phyloP scores from a whole-genome alignment of 2,888 invertebrate genomes.

The Drosophila nr. medialis region DNA sequence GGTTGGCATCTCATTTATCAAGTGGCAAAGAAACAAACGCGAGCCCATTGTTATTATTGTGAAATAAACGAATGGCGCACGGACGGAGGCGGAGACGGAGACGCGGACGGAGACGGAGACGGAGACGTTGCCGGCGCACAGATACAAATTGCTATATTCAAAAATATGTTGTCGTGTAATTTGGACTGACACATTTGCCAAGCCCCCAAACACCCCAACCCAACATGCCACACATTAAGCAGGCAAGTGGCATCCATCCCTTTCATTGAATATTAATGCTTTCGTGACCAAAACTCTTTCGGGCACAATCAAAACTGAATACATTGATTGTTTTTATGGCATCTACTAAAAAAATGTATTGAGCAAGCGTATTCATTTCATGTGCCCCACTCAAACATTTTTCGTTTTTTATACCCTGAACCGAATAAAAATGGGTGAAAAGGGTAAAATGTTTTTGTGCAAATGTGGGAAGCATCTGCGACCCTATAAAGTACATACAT shows the following conservation, averaged over 20 bases:
- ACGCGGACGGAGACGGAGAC: not conserved
- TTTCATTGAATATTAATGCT: slow-evolving; percentile 37
- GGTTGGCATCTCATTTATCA: slow-evolving; percentile 70
- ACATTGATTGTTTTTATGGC: slow-evolving; percentile 46
- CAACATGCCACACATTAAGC: not conserved
- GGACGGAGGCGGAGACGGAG: not conserved
- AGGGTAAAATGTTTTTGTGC: not conserved
- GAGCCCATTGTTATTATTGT: slow-evolving; percentile 74
- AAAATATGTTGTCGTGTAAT: slow-evolving; percentile 58
- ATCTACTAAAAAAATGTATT: slow-evolving; percentile 37
- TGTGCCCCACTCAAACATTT: not conserved
- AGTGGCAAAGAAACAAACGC: slow-evolving; percentile 65
- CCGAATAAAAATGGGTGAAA: not conserved
- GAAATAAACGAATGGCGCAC: slow-evolving; percentile 50
- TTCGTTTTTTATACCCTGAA: not conserved
- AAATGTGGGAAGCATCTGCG: not conserved
- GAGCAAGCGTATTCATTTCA: slow-evolving; percentile 19
- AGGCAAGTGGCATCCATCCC: slow-evolving; percentile 8
- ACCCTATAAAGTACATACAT: not conserved
- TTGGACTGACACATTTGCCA: slow-evolving; percentile 60
- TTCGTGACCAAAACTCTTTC: slow-evolving; percentile 51
- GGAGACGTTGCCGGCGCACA: slow-evolving; percentile 11
- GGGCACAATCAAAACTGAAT: slow-evolving; percentile 15
- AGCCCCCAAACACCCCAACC: slow-evolving; percentile 12
- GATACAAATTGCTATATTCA: slow-evolving; percentile 73